These are phyloP conservation scores for Rhinella marina DNA, from an alignment of 2,797 vertebrate genomes.

Conservation along the genomic window DNA sequence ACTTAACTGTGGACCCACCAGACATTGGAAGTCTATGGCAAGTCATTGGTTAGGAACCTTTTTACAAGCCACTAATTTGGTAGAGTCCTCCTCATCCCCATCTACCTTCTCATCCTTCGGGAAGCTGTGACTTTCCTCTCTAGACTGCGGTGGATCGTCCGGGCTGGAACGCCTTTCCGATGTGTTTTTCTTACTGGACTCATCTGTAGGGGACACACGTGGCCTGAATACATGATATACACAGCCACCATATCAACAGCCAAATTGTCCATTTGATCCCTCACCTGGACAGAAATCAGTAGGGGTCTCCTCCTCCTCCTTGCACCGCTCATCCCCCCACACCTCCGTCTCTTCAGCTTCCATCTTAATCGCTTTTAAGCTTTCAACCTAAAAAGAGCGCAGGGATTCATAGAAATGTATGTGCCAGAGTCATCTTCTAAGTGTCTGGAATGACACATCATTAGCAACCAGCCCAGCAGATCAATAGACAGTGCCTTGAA, in stretches of 20 bases:
- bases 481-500: too few relatives aligned
- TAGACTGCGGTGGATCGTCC: not conserved
- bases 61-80: too few relatives aligned
- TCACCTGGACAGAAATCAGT: not conserved
- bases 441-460: too few relatives aligned
- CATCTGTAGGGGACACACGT: not conserved
- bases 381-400: not conserved
- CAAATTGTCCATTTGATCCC: not conserved
- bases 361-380: not conserved
- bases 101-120: not conserved
- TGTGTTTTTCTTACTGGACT: not conserved
- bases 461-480: too few relatives aligned
- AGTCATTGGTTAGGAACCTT: too few relatives aligned
- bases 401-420: not conserved
- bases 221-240: not conserved
- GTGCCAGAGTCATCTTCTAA: too few relatives aligned
- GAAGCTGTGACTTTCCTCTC: not conserved
- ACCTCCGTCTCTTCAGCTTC: not conserved
- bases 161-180: not conserved
- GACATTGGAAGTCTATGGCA: too few relatives aligned
- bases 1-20: too few relatives aligned
- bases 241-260: not conserved
- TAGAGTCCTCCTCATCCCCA: not conserved
- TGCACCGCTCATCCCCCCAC: not conserved
- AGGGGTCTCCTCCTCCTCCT: not conserved